A percentile compares a stretch with the other conserved stretches of the same genome.
Conservation (phyloP, 2,113 vertebrate species). For the Ivindomyrus marchei region DNA sequence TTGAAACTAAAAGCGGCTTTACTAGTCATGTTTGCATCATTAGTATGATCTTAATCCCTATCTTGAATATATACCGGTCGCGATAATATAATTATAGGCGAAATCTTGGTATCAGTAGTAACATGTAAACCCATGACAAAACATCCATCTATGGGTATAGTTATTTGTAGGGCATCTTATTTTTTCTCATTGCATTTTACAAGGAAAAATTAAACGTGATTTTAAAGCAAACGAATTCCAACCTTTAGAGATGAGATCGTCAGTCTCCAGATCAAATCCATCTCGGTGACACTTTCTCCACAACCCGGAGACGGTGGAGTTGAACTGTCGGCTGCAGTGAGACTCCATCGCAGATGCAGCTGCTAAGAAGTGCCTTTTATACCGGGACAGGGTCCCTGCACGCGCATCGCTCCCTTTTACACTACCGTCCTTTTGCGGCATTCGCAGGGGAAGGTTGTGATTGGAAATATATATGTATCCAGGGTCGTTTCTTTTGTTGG, state of each 20-base stretch:
- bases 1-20: neutral
- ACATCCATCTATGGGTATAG: neutral
- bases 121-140: neutral
- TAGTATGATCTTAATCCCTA: neutral
- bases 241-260: conserved; percentile 82
- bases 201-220: neutral
- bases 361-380: conserved; percentile 57
- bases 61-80: neutral
- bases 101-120: neutral
- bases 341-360: conserved; percentile 68
- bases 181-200: neutral
- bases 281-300: conserved; percentile 81
- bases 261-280: conserved; percentile 80
- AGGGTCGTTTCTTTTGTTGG: conserved; percentile 78
- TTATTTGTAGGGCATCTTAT: neutral
- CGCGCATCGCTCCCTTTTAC: conserved; percentile 46
- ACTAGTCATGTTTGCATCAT: neutral
- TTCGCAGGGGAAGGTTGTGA: conserved; percentile 78
- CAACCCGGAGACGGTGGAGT: conserved; percentile 78
- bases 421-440: conserved; percentile 59
- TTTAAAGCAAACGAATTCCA: conserved; percentile 31
- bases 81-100: neutral
- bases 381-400: conserved; percentile 41
- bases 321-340: conserved; percentile 78
- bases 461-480: conserved; percentile 80